Evolutionary conservation across 30 jellyfish, hydroid and myxozoan species (phyloP).

Genomic region (Turritopsis rubra): DNA sequence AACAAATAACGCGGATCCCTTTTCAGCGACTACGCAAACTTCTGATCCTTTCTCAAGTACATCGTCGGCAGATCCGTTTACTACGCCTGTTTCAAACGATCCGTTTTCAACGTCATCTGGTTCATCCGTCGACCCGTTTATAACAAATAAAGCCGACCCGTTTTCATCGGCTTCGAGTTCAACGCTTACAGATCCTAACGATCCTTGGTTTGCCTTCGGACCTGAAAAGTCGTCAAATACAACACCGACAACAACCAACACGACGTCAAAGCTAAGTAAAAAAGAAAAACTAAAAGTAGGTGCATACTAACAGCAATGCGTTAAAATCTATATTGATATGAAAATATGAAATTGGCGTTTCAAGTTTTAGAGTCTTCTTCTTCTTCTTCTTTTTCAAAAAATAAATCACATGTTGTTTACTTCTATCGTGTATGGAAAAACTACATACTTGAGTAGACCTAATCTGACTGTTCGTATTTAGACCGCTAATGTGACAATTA

Average conservation of each 20-base stretch:
- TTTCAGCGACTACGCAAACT: slow-evolving; percentile 46
- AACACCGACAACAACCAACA: not conserved
- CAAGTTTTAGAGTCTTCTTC: too few species aligned
- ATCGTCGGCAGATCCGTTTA: slow-evolving; percentile 52
- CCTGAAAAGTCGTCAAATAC: not conserved
- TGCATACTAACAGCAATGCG: too few species aligned
- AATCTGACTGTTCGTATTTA: not conserved
- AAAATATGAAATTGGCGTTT: too few species aligned
- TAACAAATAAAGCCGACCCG: slow-evolving; percentile 22
- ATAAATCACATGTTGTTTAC: too few species aligned
- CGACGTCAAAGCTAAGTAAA: not conserved
- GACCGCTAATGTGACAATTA: not conserved
- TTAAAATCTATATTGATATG: too few species aligned
- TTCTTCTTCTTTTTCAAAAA: too few species aligned
- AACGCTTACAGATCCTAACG: slow-evolving; percentile 50
- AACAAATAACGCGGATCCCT: slow-evolving; percentile 41
- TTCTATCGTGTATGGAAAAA: too few species aligned
- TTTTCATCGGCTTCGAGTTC: not conserved
- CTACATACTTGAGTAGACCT: not conserved
- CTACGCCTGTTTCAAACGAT: slow-evolving; percentile 15
- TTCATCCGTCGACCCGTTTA: slow-evolving; percentile 27
- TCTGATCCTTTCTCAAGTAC: slow-evolving; percentile 53
- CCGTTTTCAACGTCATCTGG: slow-evolving; percentile 31
- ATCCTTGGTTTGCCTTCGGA: slow-evolving; percentile 83
- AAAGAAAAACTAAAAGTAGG: not conserved